Base-by-base conservation (phyloP, 2,113 vertebrate species). In the Hirundichthys speculiger region DNA sequence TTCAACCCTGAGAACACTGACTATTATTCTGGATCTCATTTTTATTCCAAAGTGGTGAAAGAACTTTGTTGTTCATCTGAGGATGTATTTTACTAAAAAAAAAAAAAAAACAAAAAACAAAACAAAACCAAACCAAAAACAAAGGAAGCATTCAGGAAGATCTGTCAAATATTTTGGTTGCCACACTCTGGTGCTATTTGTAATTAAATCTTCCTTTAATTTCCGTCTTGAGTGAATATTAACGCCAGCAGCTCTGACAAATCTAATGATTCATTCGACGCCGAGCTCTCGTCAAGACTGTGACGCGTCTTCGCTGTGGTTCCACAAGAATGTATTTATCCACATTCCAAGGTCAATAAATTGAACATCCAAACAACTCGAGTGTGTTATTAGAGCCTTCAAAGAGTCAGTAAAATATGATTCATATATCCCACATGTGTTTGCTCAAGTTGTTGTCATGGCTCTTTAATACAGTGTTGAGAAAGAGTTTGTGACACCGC, bases 401-500 rank as follows among this genome's bases (percentile, higher is more conserved):
- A 84, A 76, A 80, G 76, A 49, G 20, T 75, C 77, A 77, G 83
- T 82, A 84, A 75, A 80, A 62, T 82, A 74, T 84, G 81, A 88
- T 84, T 77, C 57, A 86, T 77, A 18, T 66, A 73, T 75, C 69
- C 83, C 75, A 57, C 86, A 77, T 64, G 54, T 50, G 55, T 64
- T 73, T 51, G 25, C 42, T 30, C 45, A 83, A 73, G 80, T 61
- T 72, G 50, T 24, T 59, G 46, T 65, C 55, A 58, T 52, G 74
- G 72, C 51, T 11, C 41, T 68, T 80, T 71, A 68, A 68, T 42
- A 56, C 13, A 43, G 51, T 13, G 49, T 79, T 79, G 72, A 55
- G 73, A 77, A 82, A 78, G 75, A 76, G 69, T 45, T 57, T 34
- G 66, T 48, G 68, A 25, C 68, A 14, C 24, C 55, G 56, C 74